Percentiles rank a stretch among this genome's conserved stretches.
Conservation (phyloP, 2,113 vertebrate species). For the Pygoscelis adeliae region DNA sequence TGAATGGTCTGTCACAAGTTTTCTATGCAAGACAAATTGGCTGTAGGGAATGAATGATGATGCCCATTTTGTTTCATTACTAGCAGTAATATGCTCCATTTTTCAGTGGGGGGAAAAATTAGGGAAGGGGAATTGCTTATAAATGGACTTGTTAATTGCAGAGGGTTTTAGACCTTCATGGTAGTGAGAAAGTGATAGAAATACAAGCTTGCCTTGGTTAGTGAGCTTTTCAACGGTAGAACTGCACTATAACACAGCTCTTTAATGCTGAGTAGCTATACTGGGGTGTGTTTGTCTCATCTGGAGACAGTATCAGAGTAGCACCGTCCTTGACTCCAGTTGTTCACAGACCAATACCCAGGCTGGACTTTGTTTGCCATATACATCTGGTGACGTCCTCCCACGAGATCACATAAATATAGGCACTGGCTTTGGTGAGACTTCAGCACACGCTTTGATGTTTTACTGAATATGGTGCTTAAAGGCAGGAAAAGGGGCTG, state of each 20-base stretch:
- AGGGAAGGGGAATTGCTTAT: slow-evolving; percentile 3
- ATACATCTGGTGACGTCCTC: not conserved
- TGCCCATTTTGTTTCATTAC: slow-evolving; percentile 73
- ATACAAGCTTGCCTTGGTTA: not conserved
- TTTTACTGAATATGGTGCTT: not conserved
- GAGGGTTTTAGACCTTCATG: slow-evolving; percentile 9
- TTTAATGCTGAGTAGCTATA: not conserved
- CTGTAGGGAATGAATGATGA: slow-evolving; percentile 69
- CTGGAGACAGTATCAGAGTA: not conserved
- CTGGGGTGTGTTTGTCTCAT: not conserved
- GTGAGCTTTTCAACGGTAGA: not conserved
- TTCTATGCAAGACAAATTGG: slow-evolving; percentile 66
- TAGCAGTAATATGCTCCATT: slow-evolving; percentile 63
- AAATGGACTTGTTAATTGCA: slow-evolving; percentile 66
- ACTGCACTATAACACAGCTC: not conserved
- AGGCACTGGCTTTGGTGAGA: not conserved
- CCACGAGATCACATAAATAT: not conserved
- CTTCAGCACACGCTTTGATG: not conserved
- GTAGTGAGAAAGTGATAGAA: not conserved
- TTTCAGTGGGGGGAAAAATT: slow-evolving; percentile 45
- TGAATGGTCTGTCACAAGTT: slow-evolving; percentile 27
- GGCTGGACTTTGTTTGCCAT: not conserved
- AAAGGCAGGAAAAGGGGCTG: not conserved
- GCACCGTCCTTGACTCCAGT: not conserved
- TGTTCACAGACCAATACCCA: not conserved